phyloP scores from a whole-genome alignment of 2,113 vertebrate species.

The Eleginops maclovinus region DNA sequence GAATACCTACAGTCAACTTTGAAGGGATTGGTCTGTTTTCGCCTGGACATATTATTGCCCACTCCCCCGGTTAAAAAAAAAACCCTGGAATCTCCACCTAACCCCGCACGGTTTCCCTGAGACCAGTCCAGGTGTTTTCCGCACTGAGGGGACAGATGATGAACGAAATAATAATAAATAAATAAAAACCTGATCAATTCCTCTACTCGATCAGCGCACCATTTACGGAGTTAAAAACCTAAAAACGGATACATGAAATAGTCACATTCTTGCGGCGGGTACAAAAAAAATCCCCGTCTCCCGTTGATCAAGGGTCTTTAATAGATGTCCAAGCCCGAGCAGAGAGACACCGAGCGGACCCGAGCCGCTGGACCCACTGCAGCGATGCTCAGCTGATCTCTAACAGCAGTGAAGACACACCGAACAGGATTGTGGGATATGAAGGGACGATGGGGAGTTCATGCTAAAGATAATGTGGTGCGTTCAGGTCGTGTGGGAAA shows the following conservation, averaged over 20 bases:
- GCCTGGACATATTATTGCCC: constrained; percentile 85
- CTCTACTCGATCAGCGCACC: constrained; percentile 23
- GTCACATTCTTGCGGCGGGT: constrained; percentile 67
- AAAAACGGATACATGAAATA: neutral
- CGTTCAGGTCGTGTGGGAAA: constrained; percentile 46
- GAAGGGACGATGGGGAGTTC: constrained; percentile 40
- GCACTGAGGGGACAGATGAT: constrained; percentile 37
- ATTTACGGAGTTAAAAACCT: neutral
- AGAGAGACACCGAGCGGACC: constrained; percentile 63
- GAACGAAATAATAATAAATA: constrained; percentile 17
- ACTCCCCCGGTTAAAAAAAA: constrained; percentile 61
- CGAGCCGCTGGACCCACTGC: constrained; percentile 77
- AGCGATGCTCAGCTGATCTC: constrained; percentile 76
- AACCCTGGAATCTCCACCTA: constrained; percentile 69
- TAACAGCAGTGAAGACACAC: constrained; percentile 33
- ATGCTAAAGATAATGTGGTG: constrained; percentile 16
- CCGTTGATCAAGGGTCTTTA: constrained; percentile 21
- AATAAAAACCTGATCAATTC: constrained; percentile 23
- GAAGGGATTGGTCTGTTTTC: constrained; percentile 89
- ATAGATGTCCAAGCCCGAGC: constrained; percentile 52
- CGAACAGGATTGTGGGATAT: constrained; percentile 82
- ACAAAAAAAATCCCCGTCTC: constrained; percentile 13
- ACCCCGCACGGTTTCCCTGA: constrained; percentile 51
- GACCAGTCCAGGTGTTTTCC: constrained; percentile 62
- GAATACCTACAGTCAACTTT: constrained; percentile 89